These are phyloP conservation scores for Rhynchophorus ferrugineus DNA, from an alignment of 1,140 invertebrate species.

Conservation along the genomic window DNA sequence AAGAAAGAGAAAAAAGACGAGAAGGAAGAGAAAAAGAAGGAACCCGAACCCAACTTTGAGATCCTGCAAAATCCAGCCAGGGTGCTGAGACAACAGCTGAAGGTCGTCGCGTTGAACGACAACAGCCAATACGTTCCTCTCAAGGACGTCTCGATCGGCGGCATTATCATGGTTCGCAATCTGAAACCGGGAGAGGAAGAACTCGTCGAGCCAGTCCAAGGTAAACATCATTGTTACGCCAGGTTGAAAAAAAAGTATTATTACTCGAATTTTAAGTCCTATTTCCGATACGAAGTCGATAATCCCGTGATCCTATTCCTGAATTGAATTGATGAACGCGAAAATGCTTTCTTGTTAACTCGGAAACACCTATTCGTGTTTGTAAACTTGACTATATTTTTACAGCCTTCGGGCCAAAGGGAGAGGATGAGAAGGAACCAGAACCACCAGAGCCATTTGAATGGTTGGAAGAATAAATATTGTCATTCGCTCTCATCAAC, in stretches of 20 bases:
- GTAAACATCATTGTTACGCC: too few relatives aligned
- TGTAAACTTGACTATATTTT: conserved; percentile 35
- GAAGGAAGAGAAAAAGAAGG: conserved; percentile 63
- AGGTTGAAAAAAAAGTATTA: too few relatives aligned
- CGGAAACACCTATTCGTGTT: not conserved
- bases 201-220: conserved; percentile 86
- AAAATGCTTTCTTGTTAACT: not conserved
- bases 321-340: not conserved
- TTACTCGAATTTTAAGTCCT: too few relatives aligned
- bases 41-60: conserved; percentile 84
- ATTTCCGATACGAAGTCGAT: not conserved
- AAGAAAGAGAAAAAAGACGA: conserved; percentile 42
- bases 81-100: conserved; percentile 87
- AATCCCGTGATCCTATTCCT: not conserved
- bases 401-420: conserved; percentile 83
- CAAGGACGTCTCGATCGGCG: conserved; percentile 89
- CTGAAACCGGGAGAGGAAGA: conserved; percentile 74
- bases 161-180: conserved; percentile 90
- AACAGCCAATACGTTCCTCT: conserved; percentile 73
- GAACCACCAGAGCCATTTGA: conserved; percentile 96
- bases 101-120: conserved; percentile 76
- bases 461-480: conserved; percentile 70
- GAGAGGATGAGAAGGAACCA: conserved; percentile 91
- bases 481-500: not conserved
- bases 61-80: conserved; percentile 90